Base-by-base conservation (phyloP, 1,140 invertebrate species). In the Plectrocnemia conspersa region DNA sequence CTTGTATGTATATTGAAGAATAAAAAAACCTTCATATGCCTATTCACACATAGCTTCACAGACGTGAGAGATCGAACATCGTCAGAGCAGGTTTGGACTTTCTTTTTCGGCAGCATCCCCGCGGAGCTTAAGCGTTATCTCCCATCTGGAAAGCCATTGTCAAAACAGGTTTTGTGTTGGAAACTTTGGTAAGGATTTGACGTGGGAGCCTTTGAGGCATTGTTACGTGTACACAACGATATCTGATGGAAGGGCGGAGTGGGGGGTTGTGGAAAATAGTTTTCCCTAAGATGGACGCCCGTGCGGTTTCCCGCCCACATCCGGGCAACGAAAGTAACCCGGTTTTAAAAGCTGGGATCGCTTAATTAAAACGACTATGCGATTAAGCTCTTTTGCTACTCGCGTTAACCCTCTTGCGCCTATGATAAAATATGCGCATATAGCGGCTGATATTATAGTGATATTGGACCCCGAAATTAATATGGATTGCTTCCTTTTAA, bases 61-160 rank as follows among this genome's bases (percentile, higher is more conserved):
- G n/a, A n/a, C n/a, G n/a, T n/a, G n/a, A n/a, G n/a, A n/a, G n/a
- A n/a, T n/a, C n/a, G n/a, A n/a, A n/a, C n/a, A n/a, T n/a, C n/a
- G n/a, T n/a, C n/a, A n/a, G 11, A 38, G 35, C 10, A 5, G 35
- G 6, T 38, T 15, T 16, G 10, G 35, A 38, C 10, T 38, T 38
- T 38, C 35, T 38, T 38, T 38, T 38, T 16, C 6, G 5, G 5
- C 6, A 38, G 13, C 13, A 5, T 6, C 13, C 35, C 5, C 7
- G 7, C 18, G 35, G 35, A 38, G 18, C 35, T 38, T 38, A 38
- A 38, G 35, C 35, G 35, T 38, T 38, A 38, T 38, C 35, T 38
- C 35, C 35, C 35, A 38, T 38, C 35, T 38, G 35, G 35, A 38
- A 29, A 38, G 35, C 35, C 35, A 38, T 38, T 38, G 35, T 38